Percentiles rank a stretch among this genome's conserved stretches.
These are phyloP conservation scores for Paramormyrops hopkinsi DNA, from an alignment of 2,797 vertebrate genomes.

Conservation along the genomic window DNA sequence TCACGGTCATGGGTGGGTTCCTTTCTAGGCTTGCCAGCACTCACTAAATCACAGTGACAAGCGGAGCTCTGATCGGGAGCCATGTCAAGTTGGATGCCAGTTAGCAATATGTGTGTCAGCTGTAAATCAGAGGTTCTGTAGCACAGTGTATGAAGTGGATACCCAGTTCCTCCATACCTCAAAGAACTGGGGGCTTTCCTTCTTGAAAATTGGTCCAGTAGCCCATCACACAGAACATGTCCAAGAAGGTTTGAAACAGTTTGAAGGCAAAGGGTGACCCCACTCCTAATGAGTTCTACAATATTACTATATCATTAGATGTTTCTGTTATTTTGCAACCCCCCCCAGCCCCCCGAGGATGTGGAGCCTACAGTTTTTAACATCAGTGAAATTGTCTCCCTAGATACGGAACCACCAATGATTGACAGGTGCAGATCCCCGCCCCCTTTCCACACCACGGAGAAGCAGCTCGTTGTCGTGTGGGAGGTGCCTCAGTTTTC, in stretches of 20 bases:
- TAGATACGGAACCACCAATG: slow-evolving; percentile 85
- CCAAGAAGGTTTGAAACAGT: neutral
- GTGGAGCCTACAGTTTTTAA: neutral
- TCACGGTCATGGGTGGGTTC: slow-evolving; percentile 83
- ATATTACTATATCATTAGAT: neutral
- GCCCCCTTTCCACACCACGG: slow-evolving; percentile 66
- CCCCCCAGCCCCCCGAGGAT: neutral
- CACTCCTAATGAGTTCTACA: neutral
- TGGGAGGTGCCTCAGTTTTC: slow-evolving; percentile 97
- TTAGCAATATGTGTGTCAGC: neutral
- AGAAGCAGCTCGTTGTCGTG: slow-evolving; percentile 55
- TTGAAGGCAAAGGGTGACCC: neutral
- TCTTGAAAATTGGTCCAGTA: neutral
- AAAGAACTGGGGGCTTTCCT: neutral
- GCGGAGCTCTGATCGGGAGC: neutral
- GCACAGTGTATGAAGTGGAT: neutral
- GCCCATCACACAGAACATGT: neutral
- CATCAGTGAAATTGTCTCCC: slow-evolving; percentile 31
- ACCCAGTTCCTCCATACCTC: neutral
- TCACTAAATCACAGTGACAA: neutral
- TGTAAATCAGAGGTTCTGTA: neutral
- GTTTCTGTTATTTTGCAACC: neutral
- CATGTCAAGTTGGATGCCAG: neutral
- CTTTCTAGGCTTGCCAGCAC: neutral
- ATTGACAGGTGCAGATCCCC: slow-evolving; percentile 93